Conservation (phyloP, 1,140 invertebrate species). For the Sitophilus oryzae region DNA sequence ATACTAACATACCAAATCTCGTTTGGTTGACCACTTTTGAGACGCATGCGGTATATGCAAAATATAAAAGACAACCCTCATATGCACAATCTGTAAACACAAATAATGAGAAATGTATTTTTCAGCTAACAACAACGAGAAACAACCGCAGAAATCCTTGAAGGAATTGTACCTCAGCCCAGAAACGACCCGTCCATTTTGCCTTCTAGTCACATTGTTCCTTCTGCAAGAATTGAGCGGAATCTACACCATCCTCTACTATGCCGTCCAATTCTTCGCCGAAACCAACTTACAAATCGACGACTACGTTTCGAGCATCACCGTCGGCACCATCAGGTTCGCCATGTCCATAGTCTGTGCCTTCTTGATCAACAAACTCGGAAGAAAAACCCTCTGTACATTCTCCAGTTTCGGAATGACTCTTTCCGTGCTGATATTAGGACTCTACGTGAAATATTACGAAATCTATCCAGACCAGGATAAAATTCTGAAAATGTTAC, state of each 20-base stretch:
- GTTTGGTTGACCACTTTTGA: too few species aligned
- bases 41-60: too few species aligned
- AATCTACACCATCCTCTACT: constrained; percentile 72
- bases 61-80: too few species aligned
- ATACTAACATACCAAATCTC: too few species aligned
- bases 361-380: constrained; percentile 62
- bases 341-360: constrained; percentile 62
- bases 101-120: neutral
- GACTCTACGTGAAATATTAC: constrained; percentile 47
- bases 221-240: constrained; percentile 65
- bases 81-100: too few species aligned
- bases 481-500: constrained; percentile 50
- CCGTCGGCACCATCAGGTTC: constrained; percentile 63
- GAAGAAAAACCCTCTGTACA: constrained; percentile 60
- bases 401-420: constrained; percentile 59
- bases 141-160: constrained; percentile 31
- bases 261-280: constrained; percentile 64
- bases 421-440: constrained; percentile 54
- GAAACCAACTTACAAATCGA: constrained; percentile 61
- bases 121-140: constrained; percentile 1
- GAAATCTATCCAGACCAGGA: constrained; percentile 40
- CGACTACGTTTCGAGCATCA: constrained; percentile 64
- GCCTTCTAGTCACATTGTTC: constrained; percentile 59
- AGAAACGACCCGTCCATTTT: constrained; percentile 57
- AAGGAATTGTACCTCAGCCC: constrained; percentile 42